Conservation (phyloP, 2,888 invertebrate species). For the Lithophane socia region DNA sequence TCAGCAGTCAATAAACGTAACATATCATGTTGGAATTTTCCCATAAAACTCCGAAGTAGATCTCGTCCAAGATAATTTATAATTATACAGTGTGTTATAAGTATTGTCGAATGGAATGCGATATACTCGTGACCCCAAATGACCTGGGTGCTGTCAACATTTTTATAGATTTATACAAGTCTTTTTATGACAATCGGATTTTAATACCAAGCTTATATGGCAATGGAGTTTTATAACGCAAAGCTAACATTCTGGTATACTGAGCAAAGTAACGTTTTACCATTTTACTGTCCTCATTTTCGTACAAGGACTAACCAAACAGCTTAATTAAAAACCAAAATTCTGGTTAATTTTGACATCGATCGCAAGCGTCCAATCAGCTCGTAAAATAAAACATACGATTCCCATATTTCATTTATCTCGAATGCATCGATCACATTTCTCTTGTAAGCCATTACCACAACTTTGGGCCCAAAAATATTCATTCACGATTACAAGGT, state of each 20-base stretch:
- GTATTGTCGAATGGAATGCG: conserved; percentile 71
- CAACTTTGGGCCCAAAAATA: conserved; percentile 72
- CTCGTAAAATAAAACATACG: conserved; percentile 65
- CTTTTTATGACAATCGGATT: conserved; percentile 72
- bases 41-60: conserved; percentile 69
- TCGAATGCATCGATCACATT: conserved; percentile 75
- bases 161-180: conserved; percentile 74
- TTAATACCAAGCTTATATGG: conserved; percentile 54
- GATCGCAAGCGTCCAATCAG: conserved; percentile 46
- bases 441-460: conserved; percentile 74
- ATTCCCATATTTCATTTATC: conserved; percentile 67
- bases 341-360: conserved; percentile 50
- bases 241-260: conserved; percentile 15
- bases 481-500: conserved; percentile 75
- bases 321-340: conserved; percentile 57
- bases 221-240: conserved; percentile 47
- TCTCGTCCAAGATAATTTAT: conserved; percentile 66
- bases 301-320: conserved; percentile 30
- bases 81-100: conserved; percentile 65
- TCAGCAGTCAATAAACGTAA: conserved; percentile 61
- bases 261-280: conserved; percentile 16
- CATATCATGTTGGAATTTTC: conserved; percentile 65
- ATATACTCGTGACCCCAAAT: conserved; percentile 70
- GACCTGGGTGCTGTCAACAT: conserved; percentile 73
- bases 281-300: conserved; percentile 23